Conservation (phyloP, 2,888 invertebrate genomes). For the Ophion obscuratus region DNA sequence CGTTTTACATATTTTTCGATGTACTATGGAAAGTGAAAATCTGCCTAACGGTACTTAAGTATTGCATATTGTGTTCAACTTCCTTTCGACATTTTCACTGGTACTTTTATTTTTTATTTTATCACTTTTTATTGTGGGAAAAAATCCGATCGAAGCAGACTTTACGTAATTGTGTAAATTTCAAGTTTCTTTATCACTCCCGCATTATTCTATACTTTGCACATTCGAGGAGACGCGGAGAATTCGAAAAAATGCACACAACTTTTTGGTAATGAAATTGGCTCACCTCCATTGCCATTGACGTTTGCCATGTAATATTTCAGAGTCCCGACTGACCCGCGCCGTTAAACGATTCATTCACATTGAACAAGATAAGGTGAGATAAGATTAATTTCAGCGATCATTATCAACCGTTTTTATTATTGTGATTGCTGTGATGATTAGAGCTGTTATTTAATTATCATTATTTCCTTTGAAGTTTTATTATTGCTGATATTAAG, state of each 20-base stretch:
- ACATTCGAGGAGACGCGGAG: neutral
- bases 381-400: constrained; percentile 23
- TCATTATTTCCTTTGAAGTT: neutral
- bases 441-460: neutral
- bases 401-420: neutral
- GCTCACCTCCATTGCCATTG: too few relatives aligned
- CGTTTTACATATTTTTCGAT: neutral
- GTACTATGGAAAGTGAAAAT: neutral
- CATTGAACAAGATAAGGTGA: constrained; percentile 91
- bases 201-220: neutral
- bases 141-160: too few relatives aligned
- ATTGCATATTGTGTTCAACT: too few relatives aligned
- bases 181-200: neutral
- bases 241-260: neutral
- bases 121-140: too few relatives aligned
- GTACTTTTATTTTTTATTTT: too few relatives aligned
- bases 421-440: constrained; percentile 15
- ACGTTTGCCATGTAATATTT: constrained; percentile 16
- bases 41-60: neutral
- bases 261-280: neutral
- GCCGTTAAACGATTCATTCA: constrained; percentile 93
- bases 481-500: too few relatives aligned
- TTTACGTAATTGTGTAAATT: neutral
- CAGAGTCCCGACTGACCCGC: constrained; percentile 84
- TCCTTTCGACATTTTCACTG: too few relatives aligned